Base-by-base conservation (phyloP, 2,113 vertebrate species). In the Mastomys natalensis region DNA sequence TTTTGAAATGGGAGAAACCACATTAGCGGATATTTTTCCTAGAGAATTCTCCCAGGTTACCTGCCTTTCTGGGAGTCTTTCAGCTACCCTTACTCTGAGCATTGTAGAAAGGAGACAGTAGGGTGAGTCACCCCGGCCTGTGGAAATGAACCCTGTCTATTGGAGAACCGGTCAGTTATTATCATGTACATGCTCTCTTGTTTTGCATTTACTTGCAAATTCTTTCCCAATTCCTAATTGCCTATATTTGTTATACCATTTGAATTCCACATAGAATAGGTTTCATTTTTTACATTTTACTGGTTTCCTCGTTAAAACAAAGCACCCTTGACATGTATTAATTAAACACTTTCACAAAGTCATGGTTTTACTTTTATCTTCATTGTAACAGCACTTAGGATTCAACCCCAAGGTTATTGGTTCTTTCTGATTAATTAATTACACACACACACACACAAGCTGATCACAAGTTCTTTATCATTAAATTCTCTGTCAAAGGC, bases 261-360 rank as follows among this genome's bases (percentile, higher is more conserved):
- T 88, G 53, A 92, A 90, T 88, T 95, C n/a, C 48, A 24, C 66
- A 45, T 40, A 86, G 53, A 91, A 45, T 58, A 86, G 66, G 93
- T 45, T 48, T 45, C 17, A 0, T 51, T 80, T 40, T 45, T 88
- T 29, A 74, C 37, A 51, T 89, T 68, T 90, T 85, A 77, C 55
- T 68, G 6, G 29, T 93, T 89, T 82, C 43, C 64, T 94, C 78
- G 11, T 93, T 95, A 93, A 78, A 89, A 78, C n/a, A 89, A 95
- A 85, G 92, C 87, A 94, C 89, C 51, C 34, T 70, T 89, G 82
- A 45, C 64, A 72, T 72, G 37, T 81, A 89, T 93, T 95, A 82
- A 92, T 88, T 89, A 58, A 64, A 45, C 68, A 93, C 55, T 96
- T 89, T 70, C 55, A 80, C 24, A n/a, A 92, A 94, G 58, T 94